Evolutionary conservation across 2,113 vertebrate genomes (phyloP).

Genomic region (Rostratula benghalensis): DNA sequence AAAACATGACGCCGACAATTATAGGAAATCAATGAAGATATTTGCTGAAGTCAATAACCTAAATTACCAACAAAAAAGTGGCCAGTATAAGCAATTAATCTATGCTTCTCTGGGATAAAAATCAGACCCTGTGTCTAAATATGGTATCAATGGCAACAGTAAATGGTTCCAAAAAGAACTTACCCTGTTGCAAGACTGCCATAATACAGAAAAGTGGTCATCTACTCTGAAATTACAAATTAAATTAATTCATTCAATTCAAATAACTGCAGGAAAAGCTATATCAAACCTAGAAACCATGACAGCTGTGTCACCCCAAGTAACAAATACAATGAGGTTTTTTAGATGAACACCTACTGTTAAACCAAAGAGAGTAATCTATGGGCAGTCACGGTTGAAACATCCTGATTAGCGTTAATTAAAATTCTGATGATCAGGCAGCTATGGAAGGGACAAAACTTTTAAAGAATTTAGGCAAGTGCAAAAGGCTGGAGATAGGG

Average conservation of each 20-base stretch:
- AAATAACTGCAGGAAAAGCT: neutral
- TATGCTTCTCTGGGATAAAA: neutral
- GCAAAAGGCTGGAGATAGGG: neutral
- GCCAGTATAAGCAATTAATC: neutral
- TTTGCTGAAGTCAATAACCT: conserved; percentile 27
- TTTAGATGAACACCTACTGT: conserved; percentile 12
- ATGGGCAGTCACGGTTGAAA: neutral
- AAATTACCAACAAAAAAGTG: neutral
- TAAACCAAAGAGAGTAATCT: conserved; percentile 11
- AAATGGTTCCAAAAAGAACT: neutral
- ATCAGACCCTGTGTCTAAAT: neutral
- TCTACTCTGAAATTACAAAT: conserved; percentile 2
- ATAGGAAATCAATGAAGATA: conserved; percentile 31
- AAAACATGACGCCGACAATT: neutral
- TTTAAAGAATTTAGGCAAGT: conserved; percentile 20
- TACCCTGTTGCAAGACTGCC: neutral
- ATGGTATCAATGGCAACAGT: neutral
- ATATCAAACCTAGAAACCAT: neutral
- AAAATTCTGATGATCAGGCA: conserved; percentile 40
- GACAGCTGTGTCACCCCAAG: neutral
- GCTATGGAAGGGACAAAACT: conserved; percentile 16
- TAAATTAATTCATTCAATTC: neutral
- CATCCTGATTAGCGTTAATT: conserved; percentile 33
- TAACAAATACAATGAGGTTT: neutral
- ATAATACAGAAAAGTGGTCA: neutral